phyloP scores from a whole-genome alignment of 2,888 invertebrate species.

The Electrophaes corylata region DNA sequence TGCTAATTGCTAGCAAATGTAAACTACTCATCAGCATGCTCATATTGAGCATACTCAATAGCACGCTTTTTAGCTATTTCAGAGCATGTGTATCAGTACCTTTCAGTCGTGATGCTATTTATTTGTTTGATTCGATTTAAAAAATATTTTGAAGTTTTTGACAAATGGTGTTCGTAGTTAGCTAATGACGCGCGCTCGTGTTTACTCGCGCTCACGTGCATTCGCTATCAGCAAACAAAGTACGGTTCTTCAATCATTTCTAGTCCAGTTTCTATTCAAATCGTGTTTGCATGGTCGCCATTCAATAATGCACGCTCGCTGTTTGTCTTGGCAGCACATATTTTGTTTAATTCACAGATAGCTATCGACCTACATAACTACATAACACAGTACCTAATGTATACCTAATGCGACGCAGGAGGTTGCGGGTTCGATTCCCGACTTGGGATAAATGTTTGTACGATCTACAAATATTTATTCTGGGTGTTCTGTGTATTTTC shows the following conservation, averaged over 20 bases:
- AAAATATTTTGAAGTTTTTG: neutral
- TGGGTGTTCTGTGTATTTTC: too few relatives aligned
- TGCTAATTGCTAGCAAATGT: too few relatives aligned
- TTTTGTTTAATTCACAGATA: constrained; percentile 29
- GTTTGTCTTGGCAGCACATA: constrained; percentile 41
- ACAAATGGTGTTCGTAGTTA: constrained; percentile 34
- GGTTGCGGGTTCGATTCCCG: too few relatives aligned
- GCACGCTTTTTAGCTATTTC: too few relatives aligned
- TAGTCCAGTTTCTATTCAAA: constrained; percentile 54
- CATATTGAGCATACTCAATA: too few relatives aligned
- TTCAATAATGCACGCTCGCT: constrained; percentile 46
- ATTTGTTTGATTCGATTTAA: neutral
- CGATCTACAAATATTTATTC: too few relatives aligned
- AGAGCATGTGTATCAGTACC: too few relatives aligned
- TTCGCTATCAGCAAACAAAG: constrained; percentile 41
- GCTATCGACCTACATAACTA: constrained; percentile 2
- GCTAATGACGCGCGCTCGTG: constrained; percentile 61
- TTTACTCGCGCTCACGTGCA: constrained; percentile 61
- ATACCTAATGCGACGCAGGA: too few relatives aligned
- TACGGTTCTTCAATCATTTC: constrained; percentile 42
- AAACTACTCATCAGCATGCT: too few relatives aligned
- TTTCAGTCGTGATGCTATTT: too few relatives aligned
- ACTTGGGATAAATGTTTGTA: too few relatives aligned
- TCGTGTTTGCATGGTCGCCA: constrained; percentile 46
- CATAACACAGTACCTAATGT: too few relatives aligned